These are phyloP conservation scores for Hypomesus transpacificus DNA, from an alignment of 2,113 vertebrate genomes.

Conservation along the genomic window DNA sequence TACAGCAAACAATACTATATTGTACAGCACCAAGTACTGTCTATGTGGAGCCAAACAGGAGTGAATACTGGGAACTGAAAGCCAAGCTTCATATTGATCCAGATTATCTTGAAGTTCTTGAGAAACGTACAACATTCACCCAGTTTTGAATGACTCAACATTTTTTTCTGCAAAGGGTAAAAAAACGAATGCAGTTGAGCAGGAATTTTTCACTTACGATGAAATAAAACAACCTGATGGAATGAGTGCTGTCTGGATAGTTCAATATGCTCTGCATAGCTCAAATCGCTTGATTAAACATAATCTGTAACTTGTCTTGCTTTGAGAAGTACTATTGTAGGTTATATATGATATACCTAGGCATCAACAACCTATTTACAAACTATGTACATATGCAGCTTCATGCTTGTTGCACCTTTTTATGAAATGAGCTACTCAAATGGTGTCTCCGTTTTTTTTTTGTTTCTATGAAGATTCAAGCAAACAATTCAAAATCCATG, in stretches of 20 bases:
- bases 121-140: slow-evolving; percentile 97
- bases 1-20: slow-evolving; percentile 89
- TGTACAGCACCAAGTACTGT: slow-evolving; percentile 87
- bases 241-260: not conserved
- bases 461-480: not conserved
- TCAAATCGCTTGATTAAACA: not conserved
- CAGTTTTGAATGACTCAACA: slow-evolving; percentile 81
- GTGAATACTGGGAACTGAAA: slow-evolving; percentile 96
- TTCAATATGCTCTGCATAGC: not conserved
- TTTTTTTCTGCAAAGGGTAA: not conserved
- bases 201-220: not conserved
- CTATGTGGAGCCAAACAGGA: slow-evolving; percentile 91
- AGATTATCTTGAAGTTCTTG: slow-evolving; percentile 98
- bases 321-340: not conserved
- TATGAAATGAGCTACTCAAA: slow-evolving; percentile 13
- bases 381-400: slow-evolving; percentile 22
- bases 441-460: not conserved
- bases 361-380: not conserved
- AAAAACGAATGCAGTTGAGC: not conserved
- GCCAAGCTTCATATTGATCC: slow-evolving; percentile 97
- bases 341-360: not conserved
- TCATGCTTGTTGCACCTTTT: slow-evolving; percentile 34
- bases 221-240: not conserved
- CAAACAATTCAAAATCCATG: not conserved
- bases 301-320: not conserved